Percentiles rank a stretch among this genome's conserved stretches.
Evolutionary conservation across 1,140 invertebrate genomes (phyloP).

Genomic region (Ceratina australensis): DNA sequence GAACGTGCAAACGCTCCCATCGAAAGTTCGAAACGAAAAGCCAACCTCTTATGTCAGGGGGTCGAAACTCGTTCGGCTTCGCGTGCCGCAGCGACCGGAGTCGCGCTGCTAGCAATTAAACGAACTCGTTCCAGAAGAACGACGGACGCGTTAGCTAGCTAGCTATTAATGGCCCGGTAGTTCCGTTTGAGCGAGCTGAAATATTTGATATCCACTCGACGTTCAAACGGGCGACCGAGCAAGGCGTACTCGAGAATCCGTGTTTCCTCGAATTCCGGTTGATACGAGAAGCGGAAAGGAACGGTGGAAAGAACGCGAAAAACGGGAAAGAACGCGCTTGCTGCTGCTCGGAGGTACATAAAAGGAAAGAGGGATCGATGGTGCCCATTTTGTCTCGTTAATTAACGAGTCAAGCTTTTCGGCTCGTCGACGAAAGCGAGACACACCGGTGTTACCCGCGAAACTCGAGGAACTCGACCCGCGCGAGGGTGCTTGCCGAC

Average conservation of each 20-base stretch:
- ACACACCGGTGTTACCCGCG: background rate
- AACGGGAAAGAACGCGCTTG: too few relatives aligned
- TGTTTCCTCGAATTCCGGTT: background rate
- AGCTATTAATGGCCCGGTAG: constrained; percentile 22
- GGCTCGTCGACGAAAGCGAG: background rate
- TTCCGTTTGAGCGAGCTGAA: constrained; percentile 13
- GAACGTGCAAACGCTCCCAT: too few relatives aligned
- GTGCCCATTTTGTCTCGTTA: constrained; percentile 16
- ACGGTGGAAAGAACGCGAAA: background rate
- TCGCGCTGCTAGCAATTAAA: constrained; percentile 4
- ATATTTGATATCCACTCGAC: constrained; percentile 31
- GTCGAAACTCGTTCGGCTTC: background rate
- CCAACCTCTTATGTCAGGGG: background rate
- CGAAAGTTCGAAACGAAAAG: too few relatives aligned
- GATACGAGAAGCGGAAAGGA: background rate
- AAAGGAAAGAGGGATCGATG: background rate
- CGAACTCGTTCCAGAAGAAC: constrained; percentile 1
- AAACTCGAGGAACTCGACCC: too few relatives aligned
- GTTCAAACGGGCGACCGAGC: background rate
- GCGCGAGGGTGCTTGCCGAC: background rate
- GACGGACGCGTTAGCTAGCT: background rate
- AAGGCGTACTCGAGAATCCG: background rate
- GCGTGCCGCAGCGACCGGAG: too few relatives aligned
- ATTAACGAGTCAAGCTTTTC: constrained; percentile 11
- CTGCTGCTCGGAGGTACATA: too few relatives aligned